Conservation (phyloP, 2,888 invertebrate species). For the Helleia helle region DNA sequence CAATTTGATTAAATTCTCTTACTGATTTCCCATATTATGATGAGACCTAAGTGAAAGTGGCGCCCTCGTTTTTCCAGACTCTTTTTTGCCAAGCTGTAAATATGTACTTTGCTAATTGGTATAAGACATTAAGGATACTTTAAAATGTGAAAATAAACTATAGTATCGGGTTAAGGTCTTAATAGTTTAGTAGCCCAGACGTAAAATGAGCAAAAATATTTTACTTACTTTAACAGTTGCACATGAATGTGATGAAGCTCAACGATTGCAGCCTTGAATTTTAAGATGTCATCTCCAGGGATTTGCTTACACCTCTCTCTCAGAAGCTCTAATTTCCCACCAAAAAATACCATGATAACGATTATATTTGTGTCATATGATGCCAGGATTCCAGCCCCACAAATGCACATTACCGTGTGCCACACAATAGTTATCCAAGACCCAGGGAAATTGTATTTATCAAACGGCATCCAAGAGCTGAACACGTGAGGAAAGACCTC, state of each 20-base stretch:
- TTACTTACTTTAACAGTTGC: conserved; percentile 45
- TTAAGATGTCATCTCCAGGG: conserved; percentile 28
- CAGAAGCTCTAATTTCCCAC: conserved; percentile 48
- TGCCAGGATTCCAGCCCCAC: conserved; percentile 42
- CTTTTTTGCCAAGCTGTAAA: too few species aligned
- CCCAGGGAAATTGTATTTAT: conserved; percentile 47
- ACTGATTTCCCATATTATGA: too few species aligned
- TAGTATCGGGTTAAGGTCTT: too few species aligned
- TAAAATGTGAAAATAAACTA: too few species aligned
- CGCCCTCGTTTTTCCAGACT: too few species aligned
- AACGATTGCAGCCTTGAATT: conserved; percentile 22
- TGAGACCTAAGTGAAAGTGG: too few species aligned
- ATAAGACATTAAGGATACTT: too few species aligned
- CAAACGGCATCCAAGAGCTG: conserved; percentile 55
- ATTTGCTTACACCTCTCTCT: conserved; percentile 42
- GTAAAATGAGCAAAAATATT: background rate
- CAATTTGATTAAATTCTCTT: too few species aligned
- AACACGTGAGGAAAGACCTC: conserved; percentile 53
- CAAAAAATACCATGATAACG: conserved; percentile 51
- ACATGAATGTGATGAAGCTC: conserved; percentile 42
- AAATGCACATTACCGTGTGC: conserved; percentile 37
- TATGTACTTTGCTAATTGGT: too few species aligned
- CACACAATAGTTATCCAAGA: conserved; percentile 45
- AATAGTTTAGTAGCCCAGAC: too few species aligned
- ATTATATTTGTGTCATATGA: conserved; percentile 45